Conservation (phyloP, 2,888 invertebrate genomes). For the Beris morrisii region DNA sequence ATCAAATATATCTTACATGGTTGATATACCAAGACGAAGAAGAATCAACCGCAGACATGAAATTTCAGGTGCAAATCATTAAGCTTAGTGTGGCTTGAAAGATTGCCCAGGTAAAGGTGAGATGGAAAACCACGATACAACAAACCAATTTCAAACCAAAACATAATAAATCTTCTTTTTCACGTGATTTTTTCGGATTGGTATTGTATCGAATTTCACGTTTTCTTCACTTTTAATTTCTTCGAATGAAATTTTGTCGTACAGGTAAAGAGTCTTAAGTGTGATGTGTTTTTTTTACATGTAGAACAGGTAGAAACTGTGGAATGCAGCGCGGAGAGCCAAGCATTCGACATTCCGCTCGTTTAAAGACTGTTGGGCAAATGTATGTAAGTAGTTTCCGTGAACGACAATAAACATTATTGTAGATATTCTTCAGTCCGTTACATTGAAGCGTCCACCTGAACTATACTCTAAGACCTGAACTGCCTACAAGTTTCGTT, state of each 20-base stretch:
- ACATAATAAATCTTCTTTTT: too few species aligned
- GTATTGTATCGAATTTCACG: background rate
- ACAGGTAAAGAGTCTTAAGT: background rate
- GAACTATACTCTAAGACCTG: too few species aligned
- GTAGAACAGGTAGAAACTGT: conserved; percentile 16
- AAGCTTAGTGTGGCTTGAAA: background rate
- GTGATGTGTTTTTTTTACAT: background rate
- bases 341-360: conserved; percentile 20
- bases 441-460: conserved; percentile 4
- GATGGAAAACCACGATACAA: too few species aligned
- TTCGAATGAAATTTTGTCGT: background rate
- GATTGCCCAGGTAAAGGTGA: background rate
- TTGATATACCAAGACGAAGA: too few species aligned
- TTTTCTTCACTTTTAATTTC: conserved; percentile 31
- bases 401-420: background rate
- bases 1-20: too few species aligned
- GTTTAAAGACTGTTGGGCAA: background rate
- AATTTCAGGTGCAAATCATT: too few species aligned
- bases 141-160: too few species aligned
- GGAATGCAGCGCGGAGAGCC: conserved; percentile 17
- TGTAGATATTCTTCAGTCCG: conserved; percentile 10
- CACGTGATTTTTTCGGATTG: too few species aligned
- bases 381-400: background rate
- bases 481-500: too few species aligned
- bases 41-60: too few species aligned